Conservation (phyloP, 2,888 invertebrate genomes). For the Keiferia lycopersicella region DNA sequence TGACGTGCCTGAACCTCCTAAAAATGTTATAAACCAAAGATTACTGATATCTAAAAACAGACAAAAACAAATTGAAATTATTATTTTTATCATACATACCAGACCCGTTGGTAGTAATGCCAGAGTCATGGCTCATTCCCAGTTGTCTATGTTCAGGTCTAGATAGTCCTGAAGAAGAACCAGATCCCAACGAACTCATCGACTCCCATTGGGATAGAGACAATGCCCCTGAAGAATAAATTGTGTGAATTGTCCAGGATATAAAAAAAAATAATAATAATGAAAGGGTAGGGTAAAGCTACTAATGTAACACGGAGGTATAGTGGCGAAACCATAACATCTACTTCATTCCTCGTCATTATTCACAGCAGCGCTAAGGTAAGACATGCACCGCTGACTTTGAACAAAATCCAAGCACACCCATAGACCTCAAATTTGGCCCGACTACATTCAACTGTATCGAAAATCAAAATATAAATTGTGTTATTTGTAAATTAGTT, state of each 20-base stretch:
- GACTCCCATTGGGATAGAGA: slow-evolving; percentile 93
- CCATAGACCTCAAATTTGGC: no score
- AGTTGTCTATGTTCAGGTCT: slow-evolving; percentile 64
- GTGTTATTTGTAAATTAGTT: not conserved
- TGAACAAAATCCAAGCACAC: no score
- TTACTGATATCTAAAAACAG: not conserved
- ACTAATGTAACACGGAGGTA: no score
- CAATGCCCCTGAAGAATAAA: slow-evolving; percentile 83
- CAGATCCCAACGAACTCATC: slow-evolving; percentile 75
- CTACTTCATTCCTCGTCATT: no score
- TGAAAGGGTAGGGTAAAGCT: no score
- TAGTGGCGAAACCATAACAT: no score
- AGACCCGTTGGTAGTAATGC: slow-evolving; percentile 74
- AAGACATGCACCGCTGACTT: no score
- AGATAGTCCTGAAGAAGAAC: slow-evolving; percentile 67
- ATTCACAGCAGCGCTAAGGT: no score
- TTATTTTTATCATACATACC: no score
- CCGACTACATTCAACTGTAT: no score
- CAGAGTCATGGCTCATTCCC: slow-evolving; percentile 73
- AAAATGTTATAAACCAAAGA: not conserved
- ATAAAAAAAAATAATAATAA: no score
- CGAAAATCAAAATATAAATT: not conserved
- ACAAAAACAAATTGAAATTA: not conserved
- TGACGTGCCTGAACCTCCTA: slow-evolving; percentile 56
- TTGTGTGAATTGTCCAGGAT: no score